Base-by-base conservation (phyloP, 1,140 invertebrate species). In the Caerostris extrusa region DNA sequence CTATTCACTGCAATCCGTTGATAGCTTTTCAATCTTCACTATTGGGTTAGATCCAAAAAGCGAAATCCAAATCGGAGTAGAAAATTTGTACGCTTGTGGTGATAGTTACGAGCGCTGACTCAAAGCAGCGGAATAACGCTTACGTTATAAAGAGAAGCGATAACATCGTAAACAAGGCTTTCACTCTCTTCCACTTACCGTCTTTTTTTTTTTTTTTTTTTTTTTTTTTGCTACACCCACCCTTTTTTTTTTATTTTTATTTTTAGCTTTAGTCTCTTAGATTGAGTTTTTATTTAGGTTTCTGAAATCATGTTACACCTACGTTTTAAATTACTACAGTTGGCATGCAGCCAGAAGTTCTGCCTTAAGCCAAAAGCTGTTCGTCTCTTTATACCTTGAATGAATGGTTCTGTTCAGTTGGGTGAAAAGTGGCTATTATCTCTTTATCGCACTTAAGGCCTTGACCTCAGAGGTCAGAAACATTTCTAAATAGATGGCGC, bases 121-220 rank as follows among this genome's bases (percentile, higher is more conserved):
- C 83, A 69, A 87, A 86, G 83, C 58, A 87, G 91, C 58, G 83
- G 67, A 86, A 93, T 93, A 93, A 77, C 81, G 57, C 83, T 93
- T 93, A 69, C 12, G 83, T 71, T 93, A 87, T 93, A 93, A 93
- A 93, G 56, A 83, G 91, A 58, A 87, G 64, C n/a, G 83, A 93
- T 87, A 93, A 71, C 83, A 87, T 87, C 64, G 91, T 93, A 93
- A 93, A 93, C 91, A 93, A 87, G 83, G 82, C 82, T 87, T 90
- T 90, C 69, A 90, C 67, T 71, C 53, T 56, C n/a, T 87, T 64
- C 34, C 8, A 69, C 64, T 57, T 53, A 53, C 58, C 50, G 69
- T 56, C 17, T 7, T 55, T 55, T 58, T 64, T 60, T 71, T 53
- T 7, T 60, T 58, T 17, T 50, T 55, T 67, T 56, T 87, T 83